Percentiles rank a stretch among this genome's conserved stretches.
These are phyloP conservation scores for Alcis repandata DNA, from an alignment of 2,888 invertebrate genomes.

Conservation along the genomic window DNA sequence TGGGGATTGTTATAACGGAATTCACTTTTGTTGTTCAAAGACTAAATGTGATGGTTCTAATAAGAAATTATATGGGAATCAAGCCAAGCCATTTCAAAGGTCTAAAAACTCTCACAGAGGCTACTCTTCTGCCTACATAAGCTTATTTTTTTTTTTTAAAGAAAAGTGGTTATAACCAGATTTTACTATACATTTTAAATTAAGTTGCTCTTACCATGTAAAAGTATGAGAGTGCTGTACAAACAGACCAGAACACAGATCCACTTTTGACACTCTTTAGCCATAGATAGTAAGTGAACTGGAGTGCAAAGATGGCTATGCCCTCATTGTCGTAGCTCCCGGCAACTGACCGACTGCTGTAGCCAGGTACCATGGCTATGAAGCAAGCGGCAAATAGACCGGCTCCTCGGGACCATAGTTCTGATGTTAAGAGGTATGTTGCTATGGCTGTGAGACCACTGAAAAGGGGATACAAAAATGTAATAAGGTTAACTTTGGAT, in stretches of 20 bases:
- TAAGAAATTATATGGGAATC: no score
- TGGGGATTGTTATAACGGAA: no score
- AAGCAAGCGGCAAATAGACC: conserved; percentile 99
- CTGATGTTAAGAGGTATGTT: conserved; percentile 98
- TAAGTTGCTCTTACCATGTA: conserved; percentile 93
- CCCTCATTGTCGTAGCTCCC: conserved; percentile 99
- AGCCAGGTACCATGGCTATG: conserved; percentile 99
- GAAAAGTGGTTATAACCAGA: no score
- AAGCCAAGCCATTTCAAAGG: no score
- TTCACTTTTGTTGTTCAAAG: no score
- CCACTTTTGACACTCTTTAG: conserved; percentile 99
- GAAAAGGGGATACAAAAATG: conserved; percentile 57
- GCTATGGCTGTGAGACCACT: conserved; percentile 99
- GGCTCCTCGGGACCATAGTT: conserved; percentile 98
- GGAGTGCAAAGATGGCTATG: conserved; percentile 99
- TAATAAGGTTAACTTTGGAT: no score
- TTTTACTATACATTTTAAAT: neutral
- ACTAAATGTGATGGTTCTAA: no score
- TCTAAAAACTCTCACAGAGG: no score
- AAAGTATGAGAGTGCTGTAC: conserved; percentile 98
- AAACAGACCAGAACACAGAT: conserved; percentile 97
- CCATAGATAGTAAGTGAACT: conserved; percentile 99
- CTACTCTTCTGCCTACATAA: no score
- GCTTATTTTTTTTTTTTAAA: no score
- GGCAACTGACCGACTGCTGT: conserved; percentile 99